Evolutionary conservation across 2,888 invertebrate species (phyloP), one percentile per base, ranked within the genome.

Genomic region (Meandrusa payeni): DNA sequence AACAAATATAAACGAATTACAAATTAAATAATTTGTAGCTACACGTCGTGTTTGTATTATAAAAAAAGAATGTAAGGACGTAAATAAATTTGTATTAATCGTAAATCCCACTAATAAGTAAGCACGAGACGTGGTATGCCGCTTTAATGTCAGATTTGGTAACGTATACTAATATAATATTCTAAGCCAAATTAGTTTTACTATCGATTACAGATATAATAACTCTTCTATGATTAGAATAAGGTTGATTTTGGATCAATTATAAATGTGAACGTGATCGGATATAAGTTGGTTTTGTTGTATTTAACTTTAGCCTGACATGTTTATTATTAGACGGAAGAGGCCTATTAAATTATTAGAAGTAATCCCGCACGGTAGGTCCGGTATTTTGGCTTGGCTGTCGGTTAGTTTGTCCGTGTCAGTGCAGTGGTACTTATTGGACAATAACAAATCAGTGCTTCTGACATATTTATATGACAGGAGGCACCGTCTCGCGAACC

Each of bases 321-420:
- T 83, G 80, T 83, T 85, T 86, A 85, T 85, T 85, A 80, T 83
- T 75, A 75, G 75, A 65, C 63, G 71, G 80, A 78, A 78, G 75
- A 69, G 72, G 70, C 74, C 82, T 82, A 82, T 86, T 85, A 83
- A 83, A 83, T 83, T 79, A 79, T 82, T 77, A 69, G 72, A 68
- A 69, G 68, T 83, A 83, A 83, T 81, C 81, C 76, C 63, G 62
- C 57, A 67, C 64, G 63, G 73, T 74, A 65, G 72, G 76, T 67
- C 69, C 59, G 74, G 75, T 75, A 76, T 78, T 81, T 76, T 76
- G 75, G 76, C 73, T 68, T 65, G 67, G 64, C 71, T 68, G 74
- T 68, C 66, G 59, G 60, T 63, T 57, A 55, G 54, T 34, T 28
- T 55, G 61, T 67, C 65, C 65, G 69, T 70, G 62, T 67, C 67